A percentile compares a stretch with the other conserved stretches of the same genome.
Conservation (phyloP, 2,888 invertebrate species). For the Helobdella robusta region DNA sequence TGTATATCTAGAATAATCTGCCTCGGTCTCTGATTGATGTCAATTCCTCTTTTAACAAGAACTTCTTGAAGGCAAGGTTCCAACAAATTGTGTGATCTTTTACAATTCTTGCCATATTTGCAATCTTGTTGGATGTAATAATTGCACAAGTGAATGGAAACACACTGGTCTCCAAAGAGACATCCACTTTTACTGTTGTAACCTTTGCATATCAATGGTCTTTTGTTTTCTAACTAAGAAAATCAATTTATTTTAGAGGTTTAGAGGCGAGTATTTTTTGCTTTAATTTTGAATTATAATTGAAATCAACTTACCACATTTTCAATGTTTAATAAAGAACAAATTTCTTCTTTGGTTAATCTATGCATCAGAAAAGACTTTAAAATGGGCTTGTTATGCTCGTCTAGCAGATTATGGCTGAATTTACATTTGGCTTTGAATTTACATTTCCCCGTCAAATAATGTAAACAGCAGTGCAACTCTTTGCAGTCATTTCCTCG, state of each 20-base stretch:
- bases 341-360: background rate
- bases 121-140: slow-evolving; percentile 21
- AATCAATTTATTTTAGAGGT: background rate
- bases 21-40: slow-evolving; percentile 1
- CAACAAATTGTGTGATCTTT: slow-evolving; percentile 28
- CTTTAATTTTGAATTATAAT: background rate
- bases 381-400: background rate
- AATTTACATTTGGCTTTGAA: slow-evolving; percentile 2
- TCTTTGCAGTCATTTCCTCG: background rate
- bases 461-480: background rate
- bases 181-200: slow-evolving; percentile 9
- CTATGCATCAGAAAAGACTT: background rate
- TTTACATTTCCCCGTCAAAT: background rate
- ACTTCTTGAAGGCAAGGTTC: slow-evolving; percentile 22
- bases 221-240: background rate
- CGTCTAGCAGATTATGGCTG: background rate
- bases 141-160: background rate
- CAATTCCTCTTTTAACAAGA: slow-evolving; percentile 19
- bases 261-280: background rate
- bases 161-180: slow-evolving; percentile 2
- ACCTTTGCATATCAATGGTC: slow-evolving; percentile 1
- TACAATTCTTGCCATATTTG: slow-evolving; percentile 26
- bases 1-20: too few relatives aligned
- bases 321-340: background rate
- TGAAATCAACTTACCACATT: background rate